Conservation (phyloP, 2,888 invertebrate genomes). For the Exephanes ischioxanthus region DNA sequence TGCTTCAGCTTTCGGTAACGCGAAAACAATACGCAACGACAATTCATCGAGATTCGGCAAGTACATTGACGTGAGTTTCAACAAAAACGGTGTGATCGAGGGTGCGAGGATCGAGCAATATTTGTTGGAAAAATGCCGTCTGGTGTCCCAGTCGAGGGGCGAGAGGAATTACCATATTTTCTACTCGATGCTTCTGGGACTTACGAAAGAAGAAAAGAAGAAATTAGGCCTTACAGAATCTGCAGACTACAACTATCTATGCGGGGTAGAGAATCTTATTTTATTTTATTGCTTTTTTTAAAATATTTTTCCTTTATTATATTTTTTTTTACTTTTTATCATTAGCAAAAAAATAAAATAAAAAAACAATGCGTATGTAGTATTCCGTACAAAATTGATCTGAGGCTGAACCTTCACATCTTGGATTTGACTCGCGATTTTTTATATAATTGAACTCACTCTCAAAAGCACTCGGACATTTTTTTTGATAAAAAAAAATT, state of each 20-base stretch:
- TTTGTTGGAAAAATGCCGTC: constrained; percentile 96
- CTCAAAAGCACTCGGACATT: too few relatives aligned
- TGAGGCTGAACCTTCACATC: too few relatives aligned
- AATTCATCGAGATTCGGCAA: constrained; percentile 99
- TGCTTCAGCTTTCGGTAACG: constrained; percentile 95
- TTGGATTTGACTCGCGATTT: too few relatives aligned
- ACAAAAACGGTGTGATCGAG: constrained; percentile 93
- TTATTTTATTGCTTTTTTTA: constrained; percentile 6
- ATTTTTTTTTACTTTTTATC: constrained; percentile 78
- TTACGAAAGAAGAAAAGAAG: constrained; percentile 92
- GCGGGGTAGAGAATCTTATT: constrained; percentile 86
- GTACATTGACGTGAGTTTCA: constrained; percentile 96
- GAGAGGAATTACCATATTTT: constrained; percentile 99
- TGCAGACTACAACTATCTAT: constrained; percentile 92
- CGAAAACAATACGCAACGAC: constrained; percentile 97
- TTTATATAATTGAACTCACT: too few relatives aligned
- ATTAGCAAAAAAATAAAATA: constrained; percentile 14
- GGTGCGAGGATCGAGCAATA: constrained; percentile 98
- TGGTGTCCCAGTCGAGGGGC: constrained; percentile 94
- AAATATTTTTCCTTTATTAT: constrained; percentile 28
- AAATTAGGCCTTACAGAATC: constrained; percentile 91
- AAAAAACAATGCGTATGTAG: background rate
- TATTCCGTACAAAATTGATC: too few relatives aligned
- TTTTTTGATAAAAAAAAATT: too few relatives aligned
- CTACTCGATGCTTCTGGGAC: constrained; percentile 95